Conservation (phyloP, 2,888 invertebrate genomes). For the Gymnoscelis rufifasciata region DNA sequence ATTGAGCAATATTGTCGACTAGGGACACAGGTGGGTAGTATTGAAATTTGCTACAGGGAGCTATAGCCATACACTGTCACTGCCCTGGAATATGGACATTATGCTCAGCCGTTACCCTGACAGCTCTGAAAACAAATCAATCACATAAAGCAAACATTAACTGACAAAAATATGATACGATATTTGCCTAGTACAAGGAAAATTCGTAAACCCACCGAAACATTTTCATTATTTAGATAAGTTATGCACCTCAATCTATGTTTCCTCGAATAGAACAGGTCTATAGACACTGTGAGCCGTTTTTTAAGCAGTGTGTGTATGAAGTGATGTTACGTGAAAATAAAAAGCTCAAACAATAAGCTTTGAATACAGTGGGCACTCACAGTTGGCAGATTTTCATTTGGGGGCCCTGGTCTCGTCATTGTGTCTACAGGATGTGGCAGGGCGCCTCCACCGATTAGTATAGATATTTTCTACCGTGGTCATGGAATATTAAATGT, state of each 20-base stretch:
- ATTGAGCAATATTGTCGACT: too few relatives aligned
- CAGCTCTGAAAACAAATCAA: conserved; percentile 30
- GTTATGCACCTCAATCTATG: too few relatives aligned
- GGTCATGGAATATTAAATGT: conserved; percentile 60
- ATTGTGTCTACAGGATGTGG: conserved; percentile 38
- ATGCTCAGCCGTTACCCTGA: conserved; percentile 31
- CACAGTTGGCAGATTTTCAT: conserved; percentile 83
- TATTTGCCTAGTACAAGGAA: too few relatives aligned
- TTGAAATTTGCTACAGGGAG: background rate
- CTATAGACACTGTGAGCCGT: too few relatives aligned
- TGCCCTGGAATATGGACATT: conserved; percentile 67
- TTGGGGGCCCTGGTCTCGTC: conserved; percentile 83
- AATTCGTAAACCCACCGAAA: too few relatives aligned
- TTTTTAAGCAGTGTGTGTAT: too few relatives aligned
- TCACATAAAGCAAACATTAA: background rate
- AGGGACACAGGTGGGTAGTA: background rate
- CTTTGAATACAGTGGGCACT: conserved; percentile 26
- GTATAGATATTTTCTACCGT: conserved; percentile 22
- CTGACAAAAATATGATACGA: too few relatives aligned
- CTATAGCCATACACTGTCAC: conserved; percentile 63
- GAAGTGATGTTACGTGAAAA: background rate
- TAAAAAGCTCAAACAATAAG: conserved; percentile 1
- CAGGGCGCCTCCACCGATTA: conserved; percentile 30
- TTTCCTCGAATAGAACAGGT: too few relatives aligned
- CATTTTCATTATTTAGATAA: too few relatives aligned